Base-by-base conservation (phyloP, 1,140 invertebrate genomes). In the Ceratoteleas bidentatus region DNA sequence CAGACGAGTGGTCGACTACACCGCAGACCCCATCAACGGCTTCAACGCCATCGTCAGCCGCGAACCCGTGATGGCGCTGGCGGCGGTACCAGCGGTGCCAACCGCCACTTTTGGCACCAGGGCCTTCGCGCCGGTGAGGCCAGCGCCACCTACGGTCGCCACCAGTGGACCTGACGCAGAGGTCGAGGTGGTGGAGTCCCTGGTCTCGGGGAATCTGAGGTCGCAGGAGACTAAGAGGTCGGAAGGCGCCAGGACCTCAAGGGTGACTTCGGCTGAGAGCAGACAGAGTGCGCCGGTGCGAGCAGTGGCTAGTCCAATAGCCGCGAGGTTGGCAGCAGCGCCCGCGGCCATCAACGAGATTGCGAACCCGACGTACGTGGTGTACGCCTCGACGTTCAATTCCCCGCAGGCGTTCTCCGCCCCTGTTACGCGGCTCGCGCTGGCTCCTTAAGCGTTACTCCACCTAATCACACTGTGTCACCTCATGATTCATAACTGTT, bases 21-120 rank as follows among this genome's bases (percentile, higher is more conserved):
- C 85, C 0, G 90, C 90, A 0, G 90, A 91, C 62, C 84, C 91
- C 0, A 66, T 92, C 40, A 91, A 92, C 60, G 92, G 92, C 40
- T 92, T 92, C 78, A 91, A 92, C 58, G 91, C 91, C 24, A 87
- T 94, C 15, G 93, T 96, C 6, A 92, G 92, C 53, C 91, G 92
- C 6, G 93, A 94, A 77, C 93, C 93, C 0, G 90, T 89, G 9
- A 75, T 92, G 9, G 50, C 85, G 9, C 36, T 88, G 61, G 34
- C 88, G 2, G 65, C 49, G 11, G n/a, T 16, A 36, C 47, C 88
- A 72, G 24, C 88, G 2, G 56, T 53, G 7, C 3, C 54, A 61
- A 13, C 87, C 84, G 24, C 24, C 24, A 24, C 24, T 24, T 3
- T 62, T 85, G 8, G 76, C 85, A 1, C 87, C 90, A 45, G 85